Percentiles rank a stretch among this genome's conserved stretches.
These are phyloP conservation scores for Sarcophaga carnaria DNA, from an alignment of 2,888 invertebrate genomes.

Conservation along the genomic window DNA sequence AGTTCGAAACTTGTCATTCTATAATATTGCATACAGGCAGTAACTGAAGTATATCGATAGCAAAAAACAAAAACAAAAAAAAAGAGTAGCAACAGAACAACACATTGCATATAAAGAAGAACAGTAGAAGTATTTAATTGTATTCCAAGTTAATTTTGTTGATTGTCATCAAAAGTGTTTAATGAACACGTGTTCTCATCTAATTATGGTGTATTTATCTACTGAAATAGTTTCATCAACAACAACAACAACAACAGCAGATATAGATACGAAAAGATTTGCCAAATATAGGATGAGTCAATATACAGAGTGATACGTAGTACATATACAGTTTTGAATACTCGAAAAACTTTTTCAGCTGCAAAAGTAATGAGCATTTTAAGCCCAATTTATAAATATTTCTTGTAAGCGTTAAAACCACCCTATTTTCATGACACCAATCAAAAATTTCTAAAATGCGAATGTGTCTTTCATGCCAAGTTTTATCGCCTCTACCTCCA, in stretches of 20 bases:
- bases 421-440: too few relatives aligned
- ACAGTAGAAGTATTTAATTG: conserved; percentile 62
- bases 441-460: too few relatives aligned
- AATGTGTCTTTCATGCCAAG: too few relatives aligned
- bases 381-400: too few relatives aligned
- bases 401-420: too few relatives aligned
- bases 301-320: neutral
- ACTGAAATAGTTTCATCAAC: conserved; percentile 42
- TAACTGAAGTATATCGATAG: neutral
- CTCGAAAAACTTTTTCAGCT: too few relatives aligned
- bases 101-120: conserved; percentile 33
- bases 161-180: conserved; percentile 69
- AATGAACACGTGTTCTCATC: conserved; percentile 69
- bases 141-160: conserved; percentile 65
- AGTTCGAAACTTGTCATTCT: too few relatives aligned
- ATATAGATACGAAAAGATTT: conserved; percentile 4
- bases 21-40: too few relatives aligned
- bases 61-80: neutral
- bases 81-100: too few relatives aligned
- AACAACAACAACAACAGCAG: neutral
- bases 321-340: too few relatives aligned
- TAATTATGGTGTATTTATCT: conserved; percentile 65
- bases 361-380: too few relatives aligned
- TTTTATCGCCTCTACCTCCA: too few relatives aligned
- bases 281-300: conserved; percentile 48